Percentiles rank a stretch among this genome's conserved stretches.
phyloP scores from a whole-genome alignment of 2,888 invertebrate species.

The Entomobrya proxima region DNA sequence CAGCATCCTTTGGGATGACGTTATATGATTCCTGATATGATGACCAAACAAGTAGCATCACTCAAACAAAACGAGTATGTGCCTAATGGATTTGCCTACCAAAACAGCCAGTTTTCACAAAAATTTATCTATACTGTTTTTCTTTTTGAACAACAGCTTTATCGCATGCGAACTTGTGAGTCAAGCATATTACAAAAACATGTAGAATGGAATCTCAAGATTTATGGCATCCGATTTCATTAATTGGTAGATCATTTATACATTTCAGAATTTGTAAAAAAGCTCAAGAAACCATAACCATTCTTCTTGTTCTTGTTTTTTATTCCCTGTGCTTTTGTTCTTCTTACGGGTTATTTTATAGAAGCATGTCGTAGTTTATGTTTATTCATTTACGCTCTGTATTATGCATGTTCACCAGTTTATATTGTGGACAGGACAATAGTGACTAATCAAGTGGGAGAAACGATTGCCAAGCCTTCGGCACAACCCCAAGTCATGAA shows the following conservation, averaged over 20 bases:
- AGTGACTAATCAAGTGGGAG: constrained; percentile 67
- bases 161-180: background rate
- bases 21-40: constrained; percentile 21
- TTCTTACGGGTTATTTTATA: constrained; percentile 13
- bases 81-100: background rate
- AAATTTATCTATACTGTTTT: background rate
- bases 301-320: constrained; percentile 60
- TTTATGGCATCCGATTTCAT: constrained; percentile 66
- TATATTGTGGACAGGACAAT: constrained; percentile 62
- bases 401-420: constrained; percentile 15
- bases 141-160: background rate
- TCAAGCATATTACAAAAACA: background rate
- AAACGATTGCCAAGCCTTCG: constrained; percentile 68
- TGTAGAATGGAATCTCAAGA: constrained; percentile 47
- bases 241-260: constrained; percentile 66
- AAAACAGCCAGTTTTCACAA: constrained; percentile 12
- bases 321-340: constrained; percentile 21
- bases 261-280: constrained; percentile 56
- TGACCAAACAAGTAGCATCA: background rate
- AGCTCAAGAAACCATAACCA: constrained; percentile 47
- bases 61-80: background rate
- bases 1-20: constrained; percentile 30
- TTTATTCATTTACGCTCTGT: constrained; percentile 24
- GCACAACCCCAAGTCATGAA: constrained; percentile 68
- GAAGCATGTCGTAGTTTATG: constrained; percentile 37